A percentile compares a stretch with the other conserved stretches of the same genome.
These are phyloP conservation scores for Poeciliopsis occidentalis DNA, from an alignment of 2,113 vertebrate genomes.

Conservation along the genomic window DNA sequence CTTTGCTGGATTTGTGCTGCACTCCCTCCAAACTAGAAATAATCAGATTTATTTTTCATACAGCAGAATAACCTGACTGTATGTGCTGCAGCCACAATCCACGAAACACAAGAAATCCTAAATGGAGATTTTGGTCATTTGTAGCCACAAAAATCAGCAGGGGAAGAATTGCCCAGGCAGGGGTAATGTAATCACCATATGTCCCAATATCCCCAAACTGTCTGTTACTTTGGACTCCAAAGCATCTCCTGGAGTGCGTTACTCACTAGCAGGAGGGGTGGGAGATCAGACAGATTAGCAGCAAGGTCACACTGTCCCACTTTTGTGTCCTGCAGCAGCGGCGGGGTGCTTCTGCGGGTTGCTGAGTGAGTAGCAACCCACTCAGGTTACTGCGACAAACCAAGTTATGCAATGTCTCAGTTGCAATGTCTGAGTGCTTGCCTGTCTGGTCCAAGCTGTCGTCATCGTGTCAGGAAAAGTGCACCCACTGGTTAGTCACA, in stretches of 20 bases:
- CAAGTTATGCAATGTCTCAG: conserved; percentile 41
- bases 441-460: conserved; percentile 26
- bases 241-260: conserved; percentile 40
- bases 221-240: conserved; percentile 46
- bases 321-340: conserved; percentile 54
- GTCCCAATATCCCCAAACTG: conserved; percentile 57
- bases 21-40: conserved; percentile 21
- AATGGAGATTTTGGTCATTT: conserved; percentile 16
- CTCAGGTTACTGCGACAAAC: conserved; percentile 53
- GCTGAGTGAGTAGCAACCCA: conserved; percentile 19
- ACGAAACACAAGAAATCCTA: background rate
- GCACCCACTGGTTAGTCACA: background rate
- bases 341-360: conserved; percentile 16
- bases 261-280: conserved; percentile 45
- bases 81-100: background rate
- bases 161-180: conserved; percentile 19
- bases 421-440: conserved; percentile 42
- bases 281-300: conserved; percentile 64
- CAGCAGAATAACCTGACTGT: conserved; percentile 42
- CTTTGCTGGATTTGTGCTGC: conserved; percentile 27
- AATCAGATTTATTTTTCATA: conserved; percentile 59
- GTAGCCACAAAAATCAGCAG: conserved; percentile 26
- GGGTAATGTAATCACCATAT: conserved; percentile 49
- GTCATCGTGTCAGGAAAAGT: conserved; percentile 19
- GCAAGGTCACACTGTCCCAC: conserved; percentile 73